phyloP scores from a whole-genome alignment of 2,113 vertebrate species.

The Okapia johnstoni region DNA sequence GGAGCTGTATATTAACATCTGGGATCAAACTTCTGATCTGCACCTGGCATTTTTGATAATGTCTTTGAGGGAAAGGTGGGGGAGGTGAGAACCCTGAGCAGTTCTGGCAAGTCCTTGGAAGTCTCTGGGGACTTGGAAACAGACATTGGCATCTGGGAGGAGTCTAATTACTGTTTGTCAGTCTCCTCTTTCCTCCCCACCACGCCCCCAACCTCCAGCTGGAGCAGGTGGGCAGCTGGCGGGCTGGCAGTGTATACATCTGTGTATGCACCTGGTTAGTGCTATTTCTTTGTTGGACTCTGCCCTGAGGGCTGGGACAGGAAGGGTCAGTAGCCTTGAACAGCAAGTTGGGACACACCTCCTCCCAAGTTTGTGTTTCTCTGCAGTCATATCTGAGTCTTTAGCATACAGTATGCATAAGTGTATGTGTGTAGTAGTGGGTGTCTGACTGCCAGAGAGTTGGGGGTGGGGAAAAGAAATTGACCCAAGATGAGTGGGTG shows the following conservation, averaged over 20 bases:
- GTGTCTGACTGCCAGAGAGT: neutral
- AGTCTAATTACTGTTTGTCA: constrained; percentile 60
- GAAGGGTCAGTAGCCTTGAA: neutral
- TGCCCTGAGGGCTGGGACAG: neutral
- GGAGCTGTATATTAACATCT: neutral
- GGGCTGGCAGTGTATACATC: constrained; percentile 13
- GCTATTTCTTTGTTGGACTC: constrained; percentile 46
- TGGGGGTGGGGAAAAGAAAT: neutral
- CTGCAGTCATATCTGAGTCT: neutral
- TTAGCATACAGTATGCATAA: neutral
- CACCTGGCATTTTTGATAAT: neutral
- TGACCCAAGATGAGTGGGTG: neutral
- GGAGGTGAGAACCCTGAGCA: neutral
- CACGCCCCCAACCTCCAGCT: neutral
- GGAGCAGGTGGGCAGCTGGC: neutral
- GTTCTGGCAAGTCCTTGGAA: neutral
- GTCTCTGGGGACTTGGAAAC: constrained; percentile 23
- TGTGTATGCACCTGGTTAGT: constrained; percentile 17
- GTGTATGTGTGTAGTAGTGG: neutral
- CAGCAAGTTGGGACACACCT: neutral
- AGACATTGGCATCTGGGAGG: constrained; percentile 40
- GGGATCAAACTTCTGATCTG: constrained; percentile 26
- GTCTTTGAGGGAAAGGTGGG: neutral
- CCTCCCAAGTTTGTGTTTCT: neutral
- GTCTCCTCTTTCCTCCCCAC: neutral